These are phyloP conservation scores for Chlorodrepanis virens DNA, from an alignment of 2,113 vertebrate species.

Conservation along the genomic window DNA sequence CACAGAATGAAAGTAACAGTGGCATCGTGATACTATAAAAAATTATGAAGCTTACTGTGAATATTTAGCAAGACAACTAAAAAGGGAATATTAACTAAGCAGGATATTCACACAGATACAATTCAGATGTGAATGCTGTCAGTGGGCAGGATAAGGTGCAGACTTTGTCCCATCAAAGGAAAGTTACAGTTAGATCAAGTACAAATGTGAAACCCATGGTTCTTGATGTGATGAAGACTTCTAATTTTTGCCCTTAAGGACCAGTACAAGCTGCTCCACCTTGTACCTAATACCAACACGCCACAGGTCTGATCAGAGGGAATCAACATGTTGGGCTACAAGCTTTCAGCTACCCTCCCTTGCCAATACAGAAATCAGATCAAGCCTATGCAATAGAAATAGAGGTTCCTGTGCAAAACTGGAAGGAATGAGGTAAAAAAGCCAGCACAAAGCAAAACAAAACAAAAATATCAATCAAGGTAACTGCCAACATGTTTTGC, in stretches of 20 bases:
- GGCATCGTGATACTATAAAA: background rate
- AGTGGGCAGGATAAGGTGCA: background rate
- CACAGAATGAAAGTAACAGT: background rate
- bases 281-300: background rate
- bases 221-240: background rate
- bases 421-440: background rate
- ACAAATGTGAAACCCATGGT: background rate
- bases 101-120: background rate
- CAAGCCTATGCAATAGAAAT: background rate
- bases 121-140: background rate
- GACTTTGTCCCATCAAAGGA: background rate
- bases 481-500: background rate
- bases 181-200: background rate
- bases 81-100: background rate
- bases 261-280: background rate
- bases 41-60: background rate
- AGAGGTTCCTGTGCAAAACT: background rate
- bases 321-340: background rate
- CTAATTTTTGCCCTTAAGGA: background rate
- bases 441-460: background rate
- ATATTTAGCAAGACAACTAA: background rate
- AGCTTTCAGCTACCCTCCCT: background rate
- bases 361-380: background rate
- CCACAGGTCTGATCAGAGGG: background rate
- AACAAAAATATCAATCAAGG: background rate